Conservation (phyloP, 2,113 vertebrate genomes). For the Rostratula benghalensis region DNA sequence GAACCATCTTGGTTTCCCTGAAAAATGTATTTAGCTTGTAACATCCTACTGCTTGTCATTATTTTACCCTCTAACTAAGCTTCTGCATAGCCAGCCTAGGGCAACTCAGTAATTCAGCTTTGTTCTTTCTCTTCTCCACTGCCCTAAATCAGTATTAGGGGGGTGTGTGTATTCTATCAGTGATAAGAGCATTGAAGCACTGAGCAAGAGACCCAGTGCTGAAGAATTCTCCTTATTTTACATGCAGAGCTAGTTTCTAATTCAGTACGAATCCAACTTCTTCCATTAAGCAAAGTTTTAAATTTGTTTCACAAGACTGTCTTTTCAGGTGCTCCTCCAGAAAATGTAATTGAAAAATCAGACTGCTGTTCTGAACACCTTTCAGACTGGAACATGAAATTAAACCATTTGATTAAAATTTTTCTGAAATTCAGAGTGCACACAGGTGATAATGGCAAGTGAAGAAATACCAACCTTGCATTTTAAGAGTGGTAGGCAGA, state of each 20-base stretch:
- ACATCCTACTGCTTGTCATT: not conserved
- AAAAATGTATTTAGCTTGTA: not conserved
- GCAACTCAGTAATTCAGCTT: not conserved
- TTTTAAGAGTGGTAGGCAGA: not conserved
- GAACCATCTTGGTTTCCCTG: not conserved
- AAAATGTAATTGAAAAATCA: not conserved
- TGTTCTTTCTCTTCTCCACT: not conserved
- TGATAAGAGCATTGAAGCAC: not conserved
- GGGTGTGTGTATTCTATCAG: not conserved
- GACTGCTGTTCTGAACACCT: rapidly evolving
- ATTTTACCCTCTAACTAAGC: not conserved
- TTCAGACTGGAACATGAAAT: not conserved
- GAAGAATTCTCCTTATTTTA: not conserved
- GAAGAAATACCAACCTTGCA: not conserved
- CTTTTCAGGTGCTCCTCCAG: not conserved
- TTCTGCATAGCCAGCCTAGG: not conserved
- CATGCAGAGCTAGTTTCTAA: not conserved
- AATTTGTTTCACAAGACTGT: not conserved
- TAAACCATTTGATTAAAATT: not conserved
- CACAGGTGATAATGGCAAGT: not conserved
- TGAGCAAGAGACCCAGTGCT: not conserved
- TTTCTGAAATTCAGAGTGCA: not conserved
- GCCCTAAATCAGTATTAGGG: not conserved
- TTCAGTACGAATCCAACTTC: not conserved
- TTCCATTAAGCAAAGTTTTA: not conserved